Base-by-base conservation (phyloP, 2,113 vertebrate genomes). In the Psittacula cyanocephala region DNA sequence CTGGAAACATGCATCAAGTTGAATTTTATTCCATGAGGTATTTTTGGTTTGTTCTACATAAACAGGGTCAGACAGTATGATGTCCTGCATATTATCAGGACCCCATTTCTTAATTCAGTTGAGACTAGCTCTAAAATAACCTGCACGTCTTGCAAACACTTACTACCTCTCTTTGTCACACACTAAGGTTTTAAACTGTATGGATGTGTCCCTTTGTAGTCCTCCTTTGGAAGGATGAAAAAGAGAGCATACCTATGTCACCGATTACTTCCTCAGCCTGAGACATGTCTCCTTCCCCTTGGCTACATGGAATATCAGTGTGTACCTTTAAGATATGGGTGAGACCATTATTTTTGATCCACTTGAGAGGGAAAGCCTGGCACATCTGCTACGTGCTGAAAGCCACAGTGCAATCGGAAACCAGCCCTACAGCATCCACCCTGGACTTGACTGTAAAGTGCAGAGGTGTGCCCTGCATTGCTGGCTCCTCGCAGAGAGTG, bases 271-370 rank as follows among this genome's bases (percentile, higher is more conserved):
- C 35, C 82, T 86, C 33, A 72, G 47, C 52, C 57, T 92, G 44
- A 72, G 35, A 86, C 44, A n/a, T 49, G 41, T 35, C 39, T 31
- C 53, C 49, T 80, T 35, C 31, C 11, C 10, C 91, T 83, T 44
- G 88, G 81, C 67, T 88, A 92, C 10, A 3, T 2, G 89, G 44
- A 60, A 50, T 62, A 83, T 68, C 87, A 83, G 31, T 81, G 82
- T 97, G 94, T 94, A 95, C 91, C 86, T 96, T 97, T 62, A 24
- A 35, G 79, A 68, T 94, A 93, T 81, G 33, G 65, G 22, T 57
- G 69, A 29, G 23, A 89, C 70, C 81, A 89, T 88, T 77, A 71
- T 52, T 93, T 96, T 87, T 84, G 95, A 91, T 83, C 63, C 50
- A 74, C 78, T 97, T 74, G 83, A 94, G 77, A 44, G 7, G 29